Conservation (phyloP, 2,113 vertebrate species). For the Anas platyrhynchos region DNA sequence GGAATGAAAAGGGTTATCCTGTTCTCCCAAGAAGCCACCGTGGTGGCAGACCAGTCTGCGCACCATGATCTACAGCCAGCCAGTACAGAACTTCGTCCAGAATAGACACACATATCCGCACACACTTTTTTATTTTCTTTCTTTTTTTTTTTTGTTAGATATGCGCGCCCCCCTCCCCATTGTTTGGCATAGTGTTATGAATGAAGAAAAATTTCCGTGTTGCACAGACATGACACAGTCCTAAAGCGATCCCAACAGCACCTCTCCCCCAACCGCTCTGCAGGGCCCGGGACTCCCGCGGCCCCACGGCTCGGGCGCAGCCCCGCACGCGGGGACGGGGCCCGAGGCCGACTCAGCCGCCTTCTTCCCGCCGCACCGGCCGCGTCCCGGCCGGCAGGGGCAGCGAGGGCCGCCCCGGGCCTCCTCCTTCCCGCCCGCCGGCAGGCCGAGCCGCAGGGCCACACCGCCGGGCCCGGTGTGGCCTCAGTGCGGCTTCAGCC, state of each 20-base stretch:
- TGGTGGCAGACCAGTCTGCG: neutral
- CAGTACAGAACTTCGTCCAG: neutral
- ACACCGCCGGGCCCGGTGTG: too few species aligned
- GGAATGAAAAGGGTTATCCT: neutral
- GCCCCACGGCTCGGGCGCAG: too few species aligned
- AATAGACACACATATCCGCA: too few species aligned
- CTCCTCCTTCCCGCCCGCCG: too few species aligned
- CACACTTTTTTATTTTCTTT: neutral
- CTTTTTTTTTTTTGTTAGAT: neutral
- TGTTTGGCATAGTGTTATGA: neutral
- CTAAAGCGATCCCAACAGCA: neutral
- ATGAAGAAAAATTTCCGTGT: neutral
- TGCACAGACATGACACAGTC: neutral
- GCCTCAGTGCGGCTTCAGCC: too few species aligned
- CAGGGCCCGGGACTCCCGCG: neutral
- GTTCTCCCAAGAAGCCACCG: neutral
- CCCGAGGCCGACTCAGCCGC: too few species aligned
- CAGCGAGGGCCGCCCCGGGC: too few species aligned
- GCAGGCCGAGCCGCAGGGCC: too few species aligned
- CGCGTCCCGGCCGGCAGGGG: too few species aligned
- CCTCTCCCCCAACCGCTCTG: neutral
- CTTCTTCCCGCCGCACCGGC: too few species aligned
- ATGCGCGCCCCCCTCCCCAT: neutral
- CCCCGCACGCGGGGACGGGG: too few species aligned
- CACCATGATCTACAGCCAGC: neutral